Evolutionary conservation across 2,888 invertebrate species (phyloP), one percentile per base, ranked within the genome.

Genomic region (Pollenia labialis): DNA sequence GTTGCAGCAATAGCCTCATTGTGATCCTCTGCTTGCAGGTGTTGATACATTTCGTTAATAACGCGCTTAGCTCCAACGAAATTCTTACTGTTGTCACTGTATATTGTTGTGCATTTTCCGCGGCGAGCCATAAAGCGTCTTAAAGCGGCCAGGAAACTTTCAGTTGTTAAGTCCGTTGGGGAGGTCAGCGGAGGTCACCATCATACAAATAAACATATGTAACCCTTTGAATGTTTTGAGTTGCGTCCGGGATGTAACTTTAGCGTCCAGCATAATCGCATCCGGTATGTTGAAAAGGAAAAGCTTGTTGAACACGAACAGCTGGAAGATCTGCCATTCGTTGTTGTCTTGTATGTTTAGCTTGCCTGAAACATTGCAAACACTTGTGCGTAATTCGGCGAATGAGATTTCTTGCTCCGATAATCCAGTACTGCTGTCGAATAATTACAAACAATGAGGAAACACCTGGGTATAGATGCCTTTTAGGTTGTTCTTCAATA

Each of bases 391-490:
- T 79, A 7, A 87, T 11, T 4, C 54, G n/a, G 9, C 81, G 62
- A 40, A 88, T 80, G 44, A 85, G 52, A 62, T 85, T 87, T 64
- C 87, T 68, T 2, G 71, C 81, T 10, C 82, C 75, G 11, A 85
- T 23, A 14, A 88, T 85, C 84, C 88, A 88, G 23, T 84, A 87
- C n/a, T 74, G 44, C 58, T 88, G 74, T 10, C 85, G 84, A 23
- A 85, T 66, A n/a, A 87, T 88, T 0, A 85, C 76, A 50, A 88
- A 88, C 3, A 87, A 60, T 44, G 77, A 81, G 10, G 88, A 85
- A 3, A 87, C 84, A 2, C 77, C 87, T 48, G 72, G 68, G 64
- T 87, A 85, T 2, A 82, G 23, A 60, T 85, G 56, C 14, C 48
- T 46, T 52, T 44, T 50, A 42, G 85, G 83, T 44, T 66, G 16